phyloP scores from a whole-genome alignment of 2,888 invertebrate species.

The Exephanes ischioxanthus region DNA sequence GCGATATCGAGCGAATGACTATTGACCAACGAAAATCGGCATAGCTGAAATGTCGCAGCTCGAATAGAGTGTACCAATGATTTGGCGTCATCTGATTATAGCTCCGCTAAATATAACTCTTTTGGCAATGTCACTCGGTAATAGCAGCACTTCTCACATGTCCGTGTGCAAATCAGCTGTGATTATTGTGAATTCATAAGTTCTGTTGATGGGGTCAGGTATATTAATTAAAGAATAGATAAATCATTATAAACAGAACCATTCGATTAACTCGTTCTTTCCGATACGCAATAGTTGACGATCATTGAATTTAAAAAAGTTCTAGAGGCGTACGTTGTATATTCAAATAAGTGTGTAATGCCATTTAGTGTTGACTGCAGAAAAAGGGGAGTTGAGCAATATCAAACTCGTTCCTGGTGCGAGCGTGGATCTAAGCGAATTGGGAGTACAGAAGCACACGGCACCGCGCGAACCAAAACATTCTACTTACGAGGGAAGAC shows the following conservation, averaged over 20 bases:
- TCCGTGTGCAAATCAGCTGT: conserved; percentile 68
- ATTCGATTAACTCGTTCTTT: background rate
- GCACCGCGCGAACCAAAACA: conserved; percentile 89
- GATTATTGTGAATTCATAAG: conserved; percentile 59
- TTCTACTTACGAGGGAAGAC: conserved; percentile 89
- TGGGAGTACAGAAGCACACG: conserved; percentile 88
- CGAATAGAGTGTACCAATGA: conserved; percentile 56
- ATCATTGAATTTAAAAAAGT: background rate
- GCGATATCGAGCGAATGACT: background rate
- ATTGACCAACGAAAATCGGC: conserved; percentile 39
- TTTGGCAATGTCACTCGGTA: conserved; percentile 75
- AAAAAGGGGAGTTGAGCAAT: conserved; percentile 81
- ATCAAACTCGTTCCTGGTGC: conserved; percentile 81
- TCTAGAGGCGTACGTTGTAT: conserved; percentile 1
- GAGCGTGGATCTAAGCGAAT: conserved; percentile 85
- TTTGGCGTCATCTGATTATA: conserved; percentile 61
- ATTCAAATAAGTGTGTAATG: conserved; percentile 46
- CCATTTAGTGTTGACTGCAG: conserved; percentile 70
- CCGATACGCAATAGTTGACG: background rate
- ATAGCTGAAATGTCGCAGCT: conserved; percentile 30
- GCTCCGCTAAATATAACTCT: conserved; percentile 76
- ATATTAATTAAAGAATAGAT: conserved; percentile 58
- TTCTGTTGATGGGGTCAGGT: conserved; percentile 76
- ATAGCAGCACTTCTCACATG: conserved; percentile 66
- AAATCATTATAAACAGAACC: background rate